These are phyloP conservation scores for Eutrigla gurnardus DNA, from an alignment of 2,797 vertebrate species.

Conservation along the genomic window DNA sequence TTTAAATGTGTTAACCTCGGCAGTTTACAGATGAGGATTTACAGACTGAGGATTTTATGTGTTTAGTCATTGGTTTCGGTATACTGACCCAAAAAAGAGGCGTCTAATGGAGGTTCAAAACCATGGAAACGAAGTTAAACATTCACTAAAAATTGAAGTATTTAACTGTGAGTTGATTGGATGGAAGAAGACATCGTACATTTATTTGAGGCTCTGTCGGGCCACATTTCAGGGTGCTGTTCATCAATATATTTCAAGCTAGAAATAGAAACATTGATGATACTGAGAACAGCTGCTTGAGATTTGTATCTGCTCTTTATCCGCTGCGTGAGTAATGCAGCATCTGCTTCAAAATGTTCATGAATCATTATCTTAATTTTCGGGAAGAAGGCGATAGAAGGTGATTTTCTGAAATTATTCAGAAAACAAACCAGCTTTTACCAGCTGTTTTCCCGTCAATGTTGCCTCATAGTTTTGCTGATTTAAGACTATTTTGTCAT, in stretches of 20 bases:
- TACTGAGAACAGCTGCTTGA: not conserved
- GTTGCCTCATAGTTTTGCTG: not conserved
- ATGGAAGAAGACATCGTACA: not conserved
- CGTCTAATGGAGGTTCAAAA: slow-evolving; percentile 10
- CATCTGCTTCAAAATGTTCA: slow-evolving; percentile 26
- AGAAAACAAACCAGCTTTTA: not conserved
- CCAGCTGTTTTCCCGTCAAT: not conserved
- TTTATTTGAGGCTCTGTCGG: not conserved
- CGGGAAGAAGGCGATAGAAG: not conserved
- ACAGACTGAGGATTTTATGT: slow-evolving; percentile 20
- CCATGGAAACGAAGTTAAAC: slow-evolving; percentile 10
- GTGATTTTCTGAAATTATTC: slow-evolving; percentile 20
- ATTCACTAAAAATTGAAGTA: not conserved
- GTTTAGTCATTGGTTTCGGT: slow-evolving; percentile 33
- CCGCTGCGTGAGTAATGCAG: not conserved
- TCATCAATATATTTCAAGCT: not conserved
- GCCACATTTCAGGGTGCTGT: not conserved
- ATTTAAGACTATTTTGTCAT: slow-evolving; percentile 29
- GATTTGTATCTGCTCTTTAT: slow-evolving; percentile 13
- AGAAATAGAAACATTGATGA: not conserved
- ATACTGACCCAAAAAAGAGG: slow-evolving; percentile 30
- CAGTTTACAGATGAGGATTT: slow-evolving; percentile 7
- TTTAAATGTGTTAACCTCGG: slow-evolving; percentile 25
- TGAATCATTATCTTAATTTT: slow-evolving; percentile 18
- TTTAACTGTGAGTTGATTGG: not conserved